phyloP scores from a whole-genome alignment of 2,888 invertebrate genomes.

The Psylliodes chrysocephalus region DNA sequence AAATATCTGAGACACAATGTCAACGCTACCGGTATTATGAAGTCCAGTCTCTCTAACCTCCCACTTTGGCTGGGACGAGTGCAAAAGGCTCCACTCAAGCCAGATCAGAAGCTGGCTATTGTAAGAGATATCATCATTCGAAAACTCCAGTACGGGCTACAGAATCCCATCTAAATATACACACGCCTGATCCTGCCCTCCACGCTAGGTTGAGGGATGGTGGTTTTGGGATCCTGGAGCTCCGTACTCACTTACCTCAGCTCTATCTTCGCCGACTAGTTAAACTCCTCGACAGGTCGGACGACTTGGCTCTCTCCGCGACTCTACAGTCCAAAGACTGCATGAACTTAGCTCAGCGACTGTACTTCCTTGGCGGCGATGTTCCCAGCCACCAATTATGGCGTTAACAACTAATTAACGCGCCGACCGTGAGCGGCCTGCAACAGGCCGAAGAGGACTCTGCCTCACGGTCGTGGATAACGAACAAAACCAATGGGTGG shows the following conservation, averaged over 20 bases:
- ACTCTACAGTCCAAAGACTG: not conserved
- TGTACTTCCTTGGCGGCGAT: not conserved
- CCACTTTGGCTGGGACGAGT: too few species aligned
- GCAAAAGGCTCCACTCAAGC: too few species aligned
- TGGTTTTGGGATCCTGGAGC: not conserved
- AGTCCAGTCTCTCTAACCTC: not conserved
- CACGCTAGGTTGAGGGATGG: too few species aligned
- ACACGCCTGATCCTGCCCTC: too few species aligned
- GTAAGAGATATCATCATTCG: not conserved
- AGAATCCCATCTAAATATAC: not conserved
- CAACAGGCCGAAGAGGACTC: too few species aligned
- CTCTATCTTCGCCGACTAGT: not conserved
- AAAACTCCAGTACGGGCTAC: not conserved
- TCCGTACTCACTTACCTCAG: not conserved
- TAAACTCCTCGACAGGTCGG: not conserved
- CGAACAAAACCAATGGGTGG: slow-evolving; percentile 5
- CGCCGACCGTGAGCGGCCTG: not conserved
- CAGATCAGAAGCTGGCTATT: too few species aligned
- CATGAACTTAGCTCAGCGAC: not conserved
- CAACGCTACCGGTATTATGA: not conserved
- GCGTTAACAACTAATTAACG: not conserved
- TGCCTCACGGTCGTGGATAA: too few species aligned
- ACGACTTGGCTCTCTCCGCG: not conserved
- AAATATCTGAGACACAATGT: not conserved
- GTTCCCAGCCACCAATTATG: not conserved